A percentile compares a stretch with the other conserved stretches of the same genome.
Evolutionary conservation across 2,888 invertebrate genomes (phyloP).

Genomic region (Tachina grossa): DNA sequence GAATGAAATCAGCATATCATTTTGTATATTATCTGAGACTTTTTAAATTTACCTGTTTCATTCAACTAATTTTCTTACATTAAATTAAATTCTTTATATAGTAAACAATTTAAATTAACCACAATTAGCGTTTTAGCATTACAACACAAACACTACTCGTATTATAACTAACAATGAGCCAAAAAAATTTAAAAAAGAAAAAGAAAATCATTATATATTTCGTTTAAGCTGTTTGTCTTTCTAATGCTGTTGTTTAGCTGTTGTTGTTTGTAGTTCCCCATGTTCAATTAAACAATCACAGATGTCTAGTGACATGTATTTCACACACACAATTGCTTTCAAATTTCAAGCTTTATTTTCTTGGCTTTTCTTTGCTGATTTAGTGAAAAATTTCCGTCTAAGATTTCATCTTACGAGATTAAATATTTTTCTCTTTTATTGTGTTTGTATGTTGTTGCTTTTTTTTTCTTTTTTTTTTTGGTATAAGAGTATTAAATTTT

Average conservation of each 20-base stretch:
- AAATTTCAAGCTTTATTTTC: conserved; percentile 45
- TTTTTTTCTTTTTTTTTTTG: neutral
- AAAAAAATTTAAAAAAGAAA: neutral
- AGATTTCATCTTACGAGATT: conserved; percentile 1
- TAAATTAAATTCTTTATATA: neutral
- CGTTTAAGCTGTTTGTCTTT: conserved; percentile 14
- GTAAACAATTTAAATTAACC: conserved; percentile 3
- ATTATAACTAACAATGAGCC: neutral
- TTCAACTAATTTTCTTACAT: neutral
- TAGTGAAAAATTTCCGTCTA: neutral
- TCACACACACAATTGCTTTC: conserved; percentile 7
- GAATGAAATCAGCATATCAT: too few relatives aligned
- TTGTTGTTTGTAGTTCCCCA: conserved; percentile 26
- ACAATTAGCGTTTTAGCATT: conserved; percentile 9
- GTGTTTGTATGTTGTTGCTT: conserved; percentile 10
- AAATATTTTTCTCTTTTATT: conserved; percentile 10
- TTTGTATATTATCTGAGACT: neutral
- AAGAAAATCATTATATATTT: conserved; percentile 26
- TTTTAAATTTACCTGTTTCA: neutral
- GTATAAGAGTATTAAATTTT: neutral
- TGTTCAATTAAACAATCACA: conserved; percentile 63
- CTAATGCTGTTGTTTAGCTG: conserved; percentile 7
- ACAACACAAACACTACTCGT: neutral
- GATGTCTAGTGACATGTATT: conserved; percentile 7
- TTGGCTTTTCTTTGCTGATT: neutral